Evolutionary conservation across 2,888 invertebrate genomes (phyloP).

Genomic region (Prenolepis imparis): DNA sequence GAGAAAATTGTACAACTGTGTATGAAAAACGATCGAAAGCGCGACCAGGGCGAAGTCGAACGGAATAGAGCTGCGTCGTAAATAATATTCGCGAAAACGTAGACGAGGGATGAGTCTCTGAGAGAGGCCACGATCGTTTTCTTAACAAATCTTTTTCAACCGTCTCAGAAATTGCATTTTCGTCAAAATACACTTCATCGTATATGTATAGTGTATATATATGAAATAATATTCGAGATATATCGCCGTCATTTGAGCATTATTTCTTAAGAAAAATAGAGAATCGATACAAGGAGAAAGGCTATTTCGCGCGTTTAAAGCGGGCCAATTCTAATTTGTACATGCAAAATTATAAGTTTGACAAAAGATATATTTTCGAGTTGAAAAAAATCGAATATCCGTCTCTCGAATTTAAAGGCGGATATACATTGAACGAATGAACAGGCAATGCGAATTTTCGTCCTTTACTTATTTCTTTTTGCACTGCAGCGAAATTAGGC

Average conservation of each 20-base stretch:
- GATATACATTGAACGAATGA: not conserved
- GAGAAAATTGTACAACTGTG: slow-evolving; percentile 37
- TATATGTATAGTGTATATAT: not conserved
- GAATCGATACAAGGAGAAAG: slow-evolving; percentile 5
- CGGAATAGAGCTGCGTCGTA: slow-evolving; percentile 67
- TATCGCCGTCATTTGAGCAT: not conserved
- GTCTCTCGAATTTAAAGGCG: not conserved
- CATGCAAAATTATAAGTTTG: slow-evolving; percentile 59
- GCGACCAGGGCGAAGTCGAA: slow-evolving; percentile 28
- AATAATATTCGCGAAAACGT: slow-evolving; percentile 70
- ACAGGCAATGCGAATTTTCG: too few relatives aligned
- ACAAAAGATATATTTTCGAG: slow-evolving; percentile 34
- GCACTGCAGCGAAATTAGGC: too few relatives aligned
- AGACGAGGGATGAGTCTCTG: slow-evolving; percentile 54
- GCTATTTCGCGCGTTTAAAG: slow-evolving; percentile 9
- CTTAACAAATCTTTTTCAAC: not conserved
- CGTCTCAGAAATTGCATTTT: not conserved
- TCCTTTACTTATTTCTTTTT: too few relatives aligned
- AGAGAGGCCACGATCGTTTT: slow-evolving; percentile 21
- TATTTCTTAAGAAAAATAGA: slow-evolving; percentile 11
- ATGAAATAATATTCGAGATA: not conserved
- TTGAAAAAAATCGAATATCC: slow-evolving; percentile 50
- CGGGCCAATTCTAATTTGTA: slow-evolving; percentile 38
- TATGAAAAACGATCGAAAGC: slow-evolving; percentile 29
- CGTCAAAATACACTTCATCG: not conserved